These are phyloP conservation scores for Macrobrachium nipponense DNA, from an alignment of 1,140 invertebrate genomes.

Conservation along the genomic window DNA sequence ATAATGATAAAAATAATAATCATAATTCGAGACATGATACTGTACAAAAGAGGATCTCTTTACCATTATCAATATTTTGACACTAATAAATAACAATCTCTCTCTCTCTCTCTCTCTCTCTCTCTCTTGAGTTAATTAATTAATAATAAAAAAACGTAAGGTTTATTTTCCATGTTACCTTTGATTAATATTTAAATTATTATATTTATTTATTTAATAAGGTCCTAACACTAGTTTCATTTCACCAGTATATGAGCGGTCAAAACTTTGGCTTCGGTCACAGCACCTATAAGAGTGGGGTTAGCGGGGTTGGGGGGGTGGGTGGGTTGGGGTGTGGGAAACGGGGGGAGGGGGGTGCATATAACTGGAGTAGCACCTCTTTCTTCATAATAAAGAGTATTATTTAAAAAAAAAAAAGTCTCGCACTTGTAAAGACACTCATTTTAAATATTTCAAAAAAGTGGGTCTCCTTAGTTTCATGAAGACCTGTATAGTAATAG, in stretches of 20 bases:
- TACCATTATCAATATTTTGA: constrained; percentile 35
- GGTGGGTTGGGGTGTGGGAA: background rate
- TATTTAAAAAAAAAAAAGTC: background rate
- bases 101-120: background rate
- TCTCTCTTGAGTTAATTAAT: constrained; percentile 35
- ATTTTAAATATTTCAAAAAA: too few species aligned
- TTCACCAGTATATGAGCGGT: constrained; percentile 58
- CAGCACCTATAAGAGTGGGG: constrained; percentile 54
- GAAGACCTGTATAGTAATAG: background rate
- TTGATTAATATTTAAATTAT: constrained; percentile 7
- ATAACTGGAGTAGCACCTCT: background rate
- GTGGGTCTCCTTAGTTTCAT: background rate
- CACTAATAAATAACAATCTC: constrained; percentile 58
- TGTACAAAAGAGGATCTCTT: constrained; percentile 16
- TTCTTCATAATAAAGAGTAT: background rate
- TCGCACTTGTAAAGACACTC: constrained; percentile 3
- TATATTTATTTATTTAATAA: background rate
- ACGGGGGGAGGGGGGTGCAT: background rate
- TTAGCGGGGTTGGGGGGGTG: background rate
- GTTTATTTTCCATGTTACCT: constrained; percentile 25
- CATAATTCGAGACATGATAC: constrained; percentile 18
- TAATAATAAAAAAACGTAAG: constrained; percentile 36
- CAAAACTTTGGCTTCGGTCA: constrained; percentile 58
- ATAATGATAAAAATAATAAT: too few species aligned
- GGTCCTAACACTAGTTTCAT: constrained; percentile 48